Base-by-base conservation (phyloP, 92 coral and sea anemone genomes). In the Actinostola sp. region DNA sequence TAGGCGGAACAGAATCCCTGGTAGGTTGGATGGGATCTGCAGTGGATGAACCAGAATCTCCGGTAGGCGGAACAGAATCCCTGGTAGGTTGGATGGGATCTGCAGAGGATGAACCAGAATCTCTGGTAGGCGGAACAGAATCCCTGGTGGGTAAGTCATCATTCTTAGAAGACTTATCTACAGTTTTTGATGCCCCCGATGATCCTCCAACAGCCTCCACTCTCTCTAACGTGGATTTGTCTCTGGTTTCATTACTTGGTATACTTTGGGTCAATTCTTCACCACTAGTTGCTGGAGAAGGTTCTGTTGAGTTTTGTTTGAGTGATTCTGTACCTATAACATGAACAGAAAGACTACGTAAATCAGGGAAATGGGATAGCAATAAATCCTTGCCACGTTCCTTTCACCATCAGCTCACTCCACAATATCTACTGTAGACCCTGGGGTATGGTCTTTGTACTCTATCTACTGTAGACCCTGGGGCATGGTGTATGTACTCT, bases 201-300 rank as follows among this genome's bases (percentile, higher is more conserved):
- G 50, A 15, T 68, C 1, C 39, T n/a, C 9, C 48, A 50, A 62
- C 41, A 5, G 28, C 27, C 49, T 20, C n/a, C 20, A 33, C 19
- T 0, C 25, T 43, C 0, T 44, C 48, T 13, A 62, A 10, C 0
- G 58, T 17, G 43, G 73, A 17, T 34, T 38, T 46, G 15, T 52
- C 61, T 8, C 50, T 24, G 14, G 74, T 50, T 9, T 68, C 74
- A 38, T 23, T 27, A 8, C 61, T 50, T 26, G 74, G 16, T 38
- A 36, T 53, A 24, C 25, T 27, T 55, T 70, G 45, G 11, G 38
- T 60, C 41, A 71, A 16, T 13, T 26, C 66, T 55, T 42, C 77
- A 20, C 65, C 77, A 71, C 66, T 71, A 5, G 66, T 29, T 14
- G 77, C 56, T 15, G 77, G 51, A 6, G 63, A 21, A 0, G 66